phyloP scores from a whole-genome alignment of 2,888 invertebrate genomes.

The Rhopalosiphum nymphaeae region DNA sequence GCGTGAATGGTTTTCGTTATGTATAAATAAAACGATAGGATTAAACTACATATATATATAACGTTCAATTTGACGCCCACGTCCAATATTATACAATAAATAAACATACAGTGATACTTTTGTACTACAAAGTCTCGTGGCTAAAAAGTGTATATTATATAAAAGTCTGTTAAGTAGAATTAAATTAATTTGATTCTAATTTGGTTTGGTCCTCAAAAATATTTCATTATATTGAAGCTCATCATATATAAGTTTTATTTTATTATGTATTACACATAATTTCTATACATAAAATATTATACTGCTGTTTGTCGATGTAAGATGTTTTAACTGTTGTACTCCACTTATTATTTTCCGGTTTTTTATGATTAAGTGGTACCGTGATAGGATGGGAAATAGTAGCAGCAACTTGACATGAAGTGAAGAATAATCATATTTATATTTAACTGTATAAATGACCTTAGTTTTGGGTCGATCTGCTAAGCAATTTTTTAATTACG shows the following conservation, averaged over 20 bases:
- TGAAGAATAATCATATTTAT: constrained; percentile 30
- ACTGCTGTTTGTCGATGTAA: background rate
- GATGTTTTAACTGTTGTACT: background rate
- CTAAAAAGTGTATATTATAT: too few species aligned
- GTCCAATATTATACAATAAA: background rate
- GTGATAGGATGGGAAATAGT: background rate
- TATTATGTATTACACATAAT: background rate
- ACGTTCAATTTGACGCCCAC: background rate
- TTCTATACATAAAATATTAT: background rate
- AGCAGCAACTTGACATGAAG: background rate
- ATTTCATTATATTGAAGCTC: too few species aligned
- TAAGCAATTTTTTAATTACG: constrained; percentile 35
- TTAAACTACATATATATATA: background rate
- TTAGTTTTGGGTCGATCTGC: constrained; percentile 23
- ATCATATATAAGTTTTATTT: too few species aligned
- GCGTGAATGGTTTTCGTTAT: background rate
- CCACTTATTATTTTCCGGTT: constrained; percentile 16
- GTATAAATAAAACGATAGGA: background rate
- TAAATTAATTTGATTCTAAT: too few species aligned
- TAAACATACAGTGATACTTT: too few species aligned
- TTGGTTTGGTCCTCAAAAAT: too few species aligned
- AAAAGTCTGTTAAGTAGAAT: too few species aligned
- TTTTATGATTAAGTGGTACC: background rate
- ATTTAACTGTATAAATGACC: constrained; percentile 34
- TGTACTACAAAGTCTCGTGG: too few species aligned